Conservation (phyloP, 2,888 invertebrate species). For the Oscheius sp. region DNA sequence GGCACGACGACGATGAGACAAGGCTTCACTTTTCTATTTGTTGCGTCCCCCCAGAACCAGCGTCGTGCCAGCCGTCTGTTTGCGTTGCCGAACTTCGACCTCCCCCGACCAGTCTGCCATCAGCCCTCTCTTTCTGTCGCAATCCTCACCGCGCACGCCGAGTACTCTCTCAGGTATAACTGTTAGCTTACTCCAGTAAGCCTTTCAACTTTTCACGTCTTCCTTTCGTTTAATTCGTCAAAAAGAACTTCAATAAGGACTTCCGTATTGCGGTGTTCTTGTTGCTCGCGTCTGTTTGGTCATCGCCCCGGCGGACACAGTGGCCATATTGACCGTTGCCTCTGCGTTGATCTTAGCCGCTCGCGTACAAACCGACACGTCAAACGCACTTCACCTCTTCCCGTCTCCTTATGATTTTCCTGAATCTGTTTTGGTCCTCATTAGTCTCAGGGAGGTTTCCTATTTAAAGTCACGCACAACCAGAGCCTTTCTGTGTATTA, state of each 20-base stretch:
- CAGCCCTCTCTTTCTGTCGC: constrained; percentile 25
- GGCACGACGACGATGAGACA: neutral
- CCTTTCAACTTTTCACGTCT: neutral
- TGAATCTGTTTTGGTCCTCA: too few relatives aligned
- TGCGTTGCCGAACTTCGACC: constrained; percentile 38
- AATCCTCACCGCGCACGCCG: constrained; percentile 31
- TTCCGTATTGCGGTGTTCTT: constrained; percentile 38
- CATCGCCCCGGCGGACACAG: constrained; percentile 33
- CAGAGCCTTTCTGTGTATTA: neutral
- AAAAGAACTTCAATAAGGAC: neutral
- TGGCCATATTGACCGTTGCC: constrained; percentile 37
- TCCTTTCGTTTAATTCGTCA: neutral
- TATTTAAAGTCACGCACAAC: neutral
- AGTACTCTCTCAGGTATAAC: constrained; percentile 13
- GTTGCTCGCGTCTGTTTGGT: constrained; percentile 34
- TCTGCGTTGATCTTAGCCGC: constrained; percentile 37
- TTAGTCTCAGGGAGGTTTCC: neutral
- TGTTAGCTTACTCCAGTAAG: constrained; percentile 2
- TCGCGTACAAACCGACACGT: constrained; percentile 34
- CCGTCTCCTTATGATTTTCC: neutral
- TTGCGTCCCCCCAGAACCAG: constrained; percentile 32
- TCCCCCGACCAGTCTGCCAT: constrained; percentile 38
- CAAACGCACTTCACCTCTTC: constrained; percentile 29
- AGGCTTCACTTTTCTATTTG: constrained; percentile 34
- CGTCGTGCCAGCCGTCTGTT: constrained; percentile 36